A percentile compares a stretch with the other conserved stretches of the same genome.
These are phyloP conservation scores for Whitmania pigra DNA, from an alignment of 1,140 invertebrate genomes.

Conservation along the genomic window DNA sequence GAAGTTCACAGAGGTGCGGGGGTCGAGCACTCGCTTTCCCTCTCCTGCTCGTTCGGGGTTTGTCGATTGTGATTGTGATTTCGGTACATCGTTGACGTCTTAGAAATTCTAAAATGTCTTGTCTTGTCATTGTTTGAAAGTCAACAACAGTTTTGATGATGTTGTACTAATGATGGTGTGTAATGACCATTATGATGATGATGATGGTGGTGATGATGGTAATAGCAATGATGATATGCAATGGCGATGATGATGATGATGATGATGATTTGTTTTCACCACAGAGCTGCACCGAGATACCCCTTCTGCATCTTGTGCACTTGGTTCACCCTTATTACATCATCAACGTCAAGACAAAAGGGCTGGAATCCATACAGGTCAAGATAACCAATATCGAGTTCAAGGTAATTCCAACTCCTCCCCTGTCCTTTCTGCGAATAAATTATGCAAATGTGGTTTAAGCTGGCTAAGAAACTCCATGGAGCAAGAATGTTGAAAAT, in stretches of 20 bases:
- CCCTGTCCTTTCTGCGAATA: no score
- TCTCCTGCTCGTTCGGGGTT: no score
- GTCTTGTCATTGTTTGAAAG: no score
- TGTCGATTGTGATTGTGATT: no score
- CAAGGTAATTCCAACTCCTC: neutral
- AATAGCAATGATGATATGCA: no score
- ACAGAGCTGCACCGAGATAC: conserved; percentile 71
- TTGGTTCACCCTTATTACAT: conserved; percentile 75
- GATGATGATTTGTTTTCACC: no score
- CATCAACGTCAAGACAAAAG: conserved; percentile 68
- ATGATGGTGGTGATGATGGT: conserved; percentile 62
- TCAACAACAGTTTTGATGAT: conserved; percentile 44
- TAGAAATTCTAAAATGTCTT: no score
- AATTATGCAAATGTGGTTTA: neutral
- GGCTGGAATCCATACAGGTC: conserved; percentile 54
- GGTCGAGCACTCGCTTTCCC: no score
- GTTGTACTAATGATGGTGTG: conserved; percentile 50
- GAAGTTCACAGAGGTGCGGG: no score
- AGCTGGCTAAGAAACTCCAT: neutral
- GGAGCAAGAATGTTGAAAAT: neutral
- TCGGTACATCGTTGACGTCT: no score
- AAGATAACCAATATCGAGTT: conserved; percentile 26
- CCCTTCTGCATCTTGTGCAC: conserved; percentile 75
- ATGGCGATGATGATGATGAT: no score
- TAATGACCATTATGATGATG: conserved; percentile 46